These are phyloP conservation scores for Eulithis prunata DNA, from an alignment of 2,888 invertebrate species.

Conservation along the genomic window DNA sequence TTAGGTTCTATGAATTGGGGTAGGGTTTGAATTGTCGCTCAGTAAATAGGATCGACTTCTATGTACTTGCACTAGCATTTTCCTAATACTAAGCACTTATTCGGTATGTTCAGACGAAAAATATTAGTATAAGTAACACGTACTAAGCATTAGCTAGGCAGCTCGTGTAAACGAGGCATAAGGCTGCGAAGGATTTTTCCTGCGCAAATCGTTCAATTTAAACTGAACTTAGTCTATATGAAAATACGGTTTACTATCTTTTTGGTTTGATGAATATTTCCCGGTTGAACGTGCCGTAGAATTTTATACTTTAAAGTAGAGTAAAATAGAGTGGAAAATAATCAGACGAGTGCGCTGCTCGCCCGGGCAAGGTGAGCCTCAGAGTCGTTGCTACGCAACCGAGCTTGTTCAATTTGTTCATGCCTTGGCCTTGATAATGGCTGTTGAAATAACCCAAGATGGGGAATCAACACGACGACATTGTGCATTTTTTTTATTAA, in stretches of 20 bases:
- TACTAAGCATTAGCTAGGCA: no score
- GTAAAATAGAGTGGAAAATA: conserved; percentile 18
- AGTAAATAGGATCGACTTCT: no score
- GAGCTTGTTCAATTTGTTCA: conserved; percentile 27
- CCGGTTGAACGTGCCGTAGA: background rate
- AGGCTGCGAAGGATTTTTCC: conserved; percentile 14
- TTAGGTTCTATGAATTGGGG: no score
- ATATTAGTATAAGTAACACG: no score
- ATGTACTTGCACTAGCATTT: no score
- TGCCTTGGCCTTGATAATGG: conserved; percentile 46
- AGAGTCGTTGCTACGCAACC: conserved; percentile 40
- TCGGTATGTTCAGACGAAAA: no score
- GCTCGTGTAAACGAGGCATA: background rate
- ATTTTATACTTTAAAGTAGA: conserved; percentile 15
- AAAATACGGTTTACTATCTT: conserved; percentile 16
- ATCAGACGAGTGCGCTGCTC: background rate
- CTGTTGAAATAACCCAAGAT: conserved; percentile 27
- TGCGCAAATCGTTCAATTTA: background rate
- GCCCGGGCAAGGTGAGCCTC: conserved; percentile 40
- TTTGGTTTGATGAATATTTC: background rate
- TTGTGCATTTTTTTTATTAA: no score
- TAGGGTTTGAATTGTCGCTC: no score
- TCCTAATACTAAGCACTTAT: no score
- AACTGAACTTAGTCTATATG: conserved; percentile 5
- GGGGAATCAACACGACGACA: no score